Evolutionary conservation across 2,888 invertebrate species (phyloP).

Genomic region (Papilio protenor): DNA sequence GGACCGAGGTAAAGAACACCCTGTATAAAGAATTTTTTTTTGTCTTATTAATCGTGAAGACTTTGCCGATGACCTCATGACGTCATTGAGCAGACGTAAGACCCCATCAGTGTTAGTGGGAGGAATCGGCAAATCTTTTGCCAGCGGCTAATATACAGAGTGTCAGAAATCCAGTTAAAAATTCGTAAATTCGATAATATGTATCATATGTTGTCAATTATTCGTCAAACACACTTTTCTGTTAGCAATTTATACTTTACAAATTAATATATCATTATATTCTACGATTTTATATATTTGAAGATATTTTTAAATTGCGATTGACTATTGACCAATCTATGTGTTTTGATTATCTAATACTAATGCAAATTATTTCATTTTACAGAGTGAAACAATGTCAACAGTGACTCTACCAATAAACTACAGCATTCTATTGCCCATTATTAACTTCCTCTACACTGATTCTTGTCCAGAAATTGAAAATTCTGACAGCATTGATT

Average conservation of each 20-base stretch:
- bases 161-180: background rate
- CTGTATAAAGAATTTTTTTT: background rate
- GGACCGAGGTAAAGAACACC: constrained; percentile 87
- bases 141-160: background rate
- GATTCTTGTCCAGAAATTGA: constrained; percentile 85
- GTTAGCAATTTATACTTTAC: no score
- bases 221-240: no score
- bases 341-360: background rate
- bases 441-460: constrained; percentile 91
- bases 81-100: no score
- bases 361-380: constrained; percentile 50
- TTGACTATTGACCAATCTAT: background rate
- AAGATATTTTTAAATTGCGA: background rate
- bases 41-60: no score
- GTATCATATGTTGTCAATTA: no score
- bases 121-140: no score
- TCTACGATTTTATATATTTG: no score
- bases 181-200: background rate
- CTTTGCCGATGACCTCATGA: no score
- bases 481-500: constrained; percentile 87
- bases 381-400: constrained; percentile 81
- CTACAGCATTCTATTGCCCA: constrained; percentile 85
- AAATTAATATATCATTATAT: no score
- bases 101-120: no score
- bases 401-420: constrained; percentile 85